phyloP scores from a whole-genome alignment of 2,113 vertebrate species.

The Parus major region DNA sequence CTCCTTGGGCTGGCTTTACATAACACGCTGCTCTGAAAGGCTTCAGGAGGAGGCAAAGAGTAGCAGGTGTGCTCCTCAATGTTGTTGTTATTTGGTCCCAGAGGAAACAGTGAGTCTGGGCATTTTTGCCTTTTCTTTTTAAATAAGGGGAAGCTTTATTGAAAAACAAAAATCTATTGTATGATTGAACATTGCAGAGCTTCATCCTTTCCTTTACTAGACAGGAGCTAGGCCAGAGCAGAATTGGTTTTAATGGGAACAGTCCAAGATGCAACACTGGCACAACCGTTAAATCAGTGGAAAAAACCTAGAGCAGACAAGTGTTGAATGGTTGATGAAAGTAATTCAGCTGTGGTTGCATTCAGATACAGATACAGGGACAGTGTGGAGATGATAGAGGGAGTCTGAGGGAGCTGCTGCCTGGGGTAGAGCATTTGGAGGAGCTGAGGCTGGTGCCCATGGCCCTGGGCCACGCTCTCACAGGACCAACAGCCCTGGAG shows the following conservation, averaged over 20 bases:
- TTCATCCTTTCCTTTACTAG: neutral
- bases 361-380: neutral
- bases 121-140: neutral
- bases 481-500: neutral
- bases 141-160: neutral
- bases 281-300: neutral
- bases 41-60: neutral
- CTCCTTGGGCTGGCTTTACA: neutral
- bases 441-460: neutral
- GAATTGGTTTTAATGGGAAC: neutral
- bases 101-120: neutral
- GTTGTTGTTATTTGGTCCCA: neutral
- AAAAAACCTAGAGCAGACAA: neutral
- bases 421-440: fast-evolving
- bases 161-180: neutral
- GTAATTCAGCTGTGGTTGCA: fast-evolving
- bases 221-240: neutral
- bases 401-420: neutral
- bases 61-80: neutral
- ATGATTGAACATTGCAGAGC: neutral
- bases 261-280: neutral
- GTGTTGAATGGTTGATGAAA: neutral
- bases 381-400: too few species aligned
- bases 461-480: neutral
- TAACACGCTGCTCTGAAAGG: neutral